A percentile compares a stretch with the other conserved stretches of the same genome.
Evolutionary conservation across 2,113 vertebrate genomes (phyloP).

Genomic region (Pelecanus crispus): DNA sequence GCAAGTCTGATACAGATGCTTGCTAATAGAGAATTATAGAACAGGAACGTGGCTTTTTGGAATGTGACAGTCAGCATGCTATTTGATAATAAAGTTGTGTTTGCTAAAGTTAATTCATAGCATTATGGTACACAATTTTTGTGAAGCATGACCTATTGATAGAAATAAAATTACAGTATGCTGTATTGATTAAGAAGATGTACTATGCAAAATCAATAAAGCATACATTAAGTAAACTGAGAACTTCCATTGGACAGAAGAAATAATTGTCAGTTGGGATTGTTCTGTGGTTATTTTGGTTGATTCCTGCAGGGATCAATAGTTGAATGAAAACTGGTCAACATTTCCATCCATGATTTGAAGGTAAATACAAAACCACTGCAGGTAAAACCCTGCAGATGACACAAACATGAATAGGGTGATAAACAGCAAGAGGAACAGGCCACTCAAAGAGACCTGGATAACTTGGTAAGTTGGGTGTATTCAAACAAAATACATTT

Average conservation of each 20-base stretch:
- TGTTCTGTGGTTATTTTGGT: neutral
- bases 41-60: neutral
- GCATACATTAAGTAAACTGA: neutral
- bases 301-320: neutral
- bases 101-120: neutral
- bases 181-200: neutral
- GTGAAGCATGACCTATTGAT: neutral
- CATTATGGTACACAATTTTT: neutral
- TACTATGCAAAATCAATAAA: neutral
- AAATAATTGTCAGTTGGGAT: neutral
- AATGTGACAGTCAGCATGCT: neutral
- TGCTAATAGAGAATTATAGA: neutral
- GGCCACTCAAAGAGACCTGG: neutral
- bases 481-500: neutral
- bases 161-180: neutral
- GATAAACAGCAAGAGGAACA: neutral
- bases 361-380: neutral
- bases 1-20: neutral
- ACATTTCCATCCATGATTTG: neutral
- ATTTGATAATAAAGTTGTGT: neutral
- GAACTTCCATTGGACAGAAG: neutral
- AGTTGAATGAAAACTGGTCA: neutral
- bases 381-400: neutral
- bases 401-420: neutral
- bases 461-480: neutral